Conservation (phyloP, 2,797 vertebrate genomes). For the Pyrocephalus nanus region DNA sequence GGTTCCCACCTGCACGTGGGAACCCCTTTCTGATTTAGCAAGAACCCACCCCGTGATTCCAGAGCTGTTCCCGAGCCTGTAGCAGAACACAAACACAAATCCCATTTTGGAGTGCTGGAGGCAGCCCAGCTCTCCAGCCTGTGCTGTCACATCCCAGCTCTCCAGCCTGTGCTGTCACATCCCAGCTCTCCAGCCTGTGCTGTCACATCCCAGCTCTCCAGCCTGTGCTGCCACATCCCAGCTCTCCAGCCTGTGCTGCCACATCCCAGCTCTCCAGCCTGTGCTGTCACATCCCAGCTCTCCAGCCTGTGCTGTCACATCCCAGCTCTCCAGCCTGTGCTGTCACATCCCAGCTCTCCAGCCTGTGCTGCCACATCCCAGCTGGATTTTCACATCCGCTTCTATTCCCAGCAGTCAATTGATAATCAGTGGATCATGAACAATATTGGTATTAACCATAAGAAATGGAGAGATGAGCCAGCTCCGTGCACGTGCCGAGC, state of each 20-base stretch:
- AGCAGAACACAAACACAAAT: not conserved
- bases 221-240: not conserved
- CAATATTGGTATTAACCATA: not conserved
- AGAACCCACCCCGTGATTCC: not conserved
- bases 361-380: not conserved
- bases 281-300: not conserved
- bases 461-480: not conserved
- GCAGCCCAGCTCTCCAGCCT: not conserved
- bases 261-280: not conserved
- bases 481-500: not conserved
- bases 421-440: not conserved
- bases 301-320: not conserved
- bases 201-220: not conserved
- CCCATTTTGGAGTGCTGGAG: rapidly evolving
- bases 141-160: not conserved
- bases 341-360: not conserved
- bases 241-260: not conserved
- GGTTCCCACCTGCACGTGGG: rapidly evolving
- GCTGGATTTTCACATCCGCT: not conserved
- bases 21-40: not conserved
- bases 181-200: not conserved
- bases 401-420: not conserved
- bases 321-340: not conserved
- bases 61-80: not conserved
- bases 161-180: not conserved